A percentile compares a stretch with the other conserved stretches of the same genome.
Conservation (phyloP, 1,140 invertebrate species). For the Lerema accius region DNA sequence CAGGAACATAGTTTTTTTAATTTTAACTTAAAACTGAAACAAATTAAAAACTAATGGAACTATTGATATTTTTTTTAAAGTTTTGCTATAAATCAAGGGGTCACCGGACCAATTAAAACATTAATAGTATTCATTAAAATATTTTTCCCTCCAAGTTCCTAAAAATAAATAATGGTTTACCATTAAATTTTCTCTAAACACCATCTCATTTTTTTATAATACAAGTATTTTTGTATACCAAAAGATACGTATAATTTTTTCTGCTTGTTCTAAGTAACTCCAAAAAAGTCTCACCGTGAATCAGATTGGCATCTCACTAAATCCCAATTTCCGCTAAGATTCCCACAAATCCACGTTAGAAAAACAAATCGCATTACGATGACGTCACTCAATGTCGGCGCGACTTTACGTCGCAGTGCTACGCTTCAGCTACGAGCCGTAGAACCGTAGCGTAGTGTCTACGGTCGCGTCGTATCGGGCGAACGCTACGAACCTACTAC, state of each 20-base stretch:
- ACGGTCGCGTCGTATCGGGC: conserved; percentile 47
- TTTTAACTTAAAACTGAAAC: too few species aligned
- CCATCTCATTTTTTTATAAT: too few species aligned
- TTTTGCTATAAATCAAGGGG: too few species aligned
- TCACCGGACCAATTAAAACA: too few species aligned
- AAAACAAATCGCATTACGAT: conserved; percentile 31
- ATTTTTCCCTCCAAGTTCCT: too few species aligned
- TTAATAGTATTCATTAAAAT: too few species aligned
- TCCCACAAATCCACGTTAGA: conserved; percentile 32
- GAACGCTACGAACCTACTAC: conserved; percentile 38
- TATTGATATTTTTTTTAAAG: too few species aligned
- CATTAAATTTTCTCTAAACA: too few species aligned
- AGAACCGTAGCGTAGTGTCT: conserved; percentile 48
- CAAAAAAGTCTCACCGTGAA: conserved; percentile 7
- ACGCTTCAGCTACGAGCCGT: conserved; percentile 38
- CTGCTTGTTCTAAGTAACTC: background rate
- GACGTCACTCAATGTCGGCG: conserved; percentile 41
- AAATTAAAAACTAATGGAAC: too few species aligned
- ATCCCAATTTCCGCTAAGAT: conserved; percentile 11
- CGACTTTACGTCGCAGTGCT: conserved; percentile 23
- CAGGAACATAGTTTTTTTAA: too few species aligned
- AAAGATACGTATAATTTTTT: background rate
- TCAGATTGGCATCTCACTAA: conserved; percentile 8
- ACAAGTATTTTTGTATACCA: too few species aligned
- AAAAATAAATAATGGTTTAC: too few species aligned